These are phyloP conservation scores for Dicerorhinus sumatrensis DNA, from an alignment of 2,113 vertebrate species.

Conservation along the genomic window DNA sequence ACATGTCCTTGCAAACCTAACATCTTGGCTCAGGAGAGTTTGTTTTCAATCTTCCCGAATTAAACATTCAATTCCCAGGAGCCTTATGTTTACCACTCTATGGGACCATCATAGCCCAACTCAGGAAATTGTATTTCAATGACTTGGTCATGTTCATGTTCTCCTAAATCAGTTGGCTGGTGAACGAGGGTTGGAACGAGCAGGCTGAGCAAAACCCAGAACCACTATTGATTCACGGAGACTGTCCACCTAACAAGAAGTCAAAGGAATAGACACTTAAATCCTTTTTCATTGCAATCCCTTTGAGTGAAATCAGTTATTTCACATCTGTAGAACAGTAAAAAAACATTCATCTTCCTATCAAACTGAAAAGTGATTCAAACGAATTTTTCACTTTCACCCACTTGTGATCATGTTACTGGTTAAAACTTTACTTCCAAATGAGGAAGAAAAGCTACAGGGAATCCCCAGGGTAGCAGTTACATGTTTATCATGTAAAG, in stretches of 20 bases:
- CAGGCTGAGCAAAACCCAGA: background rate
- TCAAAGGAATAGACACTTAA: background rate
- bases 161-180: background rate
- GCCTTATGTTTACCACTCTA: background rate
- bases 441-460: background rate
- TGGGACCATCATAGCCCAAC: background rate
- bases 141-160: background rate
- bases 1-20: background rate
- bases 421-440: background rate
- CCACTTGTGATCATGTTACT: background rate
- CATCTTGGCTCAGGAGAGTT: background rate
- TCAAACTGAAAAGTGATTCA: background rate
- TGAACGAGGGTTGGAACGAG: background rate
- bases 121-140: slow-evolving; percentile 22
- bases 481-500: background rate
- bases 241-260: background rate
- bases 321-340: background rate
- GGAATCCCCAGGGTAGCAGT: background rate
- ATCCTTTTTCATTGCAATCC: background rate
- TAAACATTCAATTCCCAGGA: slow-evolving; percentile 27
- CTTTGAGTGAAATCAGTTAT: background rate
- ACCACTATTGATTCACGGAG: background rate
- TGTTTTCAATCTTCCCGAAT: slow-evolving; percentile 25
- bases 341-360: background rate
- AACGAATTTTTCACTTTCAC: slow-evolving; percentile 3